Evolutionary conservation across 2,797 vertebrate genomes (phyloP), one percentile per base, ranked within the genome.

Genomic region (Takifugu ocellatus): DNA sequence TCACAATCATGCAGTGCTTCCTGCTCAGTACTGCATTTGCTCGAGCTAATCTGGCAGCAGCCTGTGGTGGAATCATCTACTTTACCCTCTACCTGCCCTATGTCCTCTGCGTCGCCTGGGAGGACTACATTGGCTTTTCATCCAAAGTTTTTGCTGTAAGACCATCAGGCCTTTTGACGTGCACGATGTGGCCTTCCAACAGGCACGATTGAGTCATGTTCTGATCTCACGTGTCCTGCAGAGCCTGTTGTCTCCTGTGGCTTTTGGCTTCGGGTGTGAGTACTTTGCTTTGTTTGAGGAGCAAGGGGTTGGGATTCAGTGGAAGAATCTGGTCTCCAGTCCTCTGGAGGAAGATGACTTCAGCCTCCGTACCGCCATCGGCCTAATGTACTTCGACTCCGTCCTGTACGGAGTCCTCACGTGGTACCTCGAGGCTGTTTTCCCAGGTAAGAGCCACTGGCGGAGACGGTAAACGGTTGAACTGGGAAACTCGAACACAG

Each of bases 371-470:
- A 93, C 92, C 0, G 90, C 96, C 3, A 89, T 94, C 25, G 70
- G 80, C 54, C 90, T 98, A 78, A 99, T 99, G 97, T 86, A 97
- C 59, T 86, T 96, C 0, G 96, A 98, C 60, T 84, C 93, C 1
- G 87, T 97, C 64, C 84, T 98, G 0, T 98, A 98, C 9, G 94
- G 91, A 0, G 66, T 94, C 69, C 92, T 98, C 91, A 99, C 96
- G 0, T 99, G 97, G 96, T 99, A 99, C 87, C 92, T 98, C 1
- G 97, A 99, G 79, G 91, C 95, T 0, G 95, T 99, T 63, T 98
- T 97, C 69, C 97, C 97, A 90, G 97, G 95, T 99, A 75, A 75
- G n/a, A 3, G 16, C n/a, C 16, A 2, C 10, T 36, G 31, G 8
- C 6, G 5, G 36, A 14, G 36, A 39, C 36, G 14, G 36, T 2